These are phyloP conservation scores for Galendromus occidentalis DNA, from an alignment of 1,140 invertebrate genomes.

Conservation along the genomic window DNA sequence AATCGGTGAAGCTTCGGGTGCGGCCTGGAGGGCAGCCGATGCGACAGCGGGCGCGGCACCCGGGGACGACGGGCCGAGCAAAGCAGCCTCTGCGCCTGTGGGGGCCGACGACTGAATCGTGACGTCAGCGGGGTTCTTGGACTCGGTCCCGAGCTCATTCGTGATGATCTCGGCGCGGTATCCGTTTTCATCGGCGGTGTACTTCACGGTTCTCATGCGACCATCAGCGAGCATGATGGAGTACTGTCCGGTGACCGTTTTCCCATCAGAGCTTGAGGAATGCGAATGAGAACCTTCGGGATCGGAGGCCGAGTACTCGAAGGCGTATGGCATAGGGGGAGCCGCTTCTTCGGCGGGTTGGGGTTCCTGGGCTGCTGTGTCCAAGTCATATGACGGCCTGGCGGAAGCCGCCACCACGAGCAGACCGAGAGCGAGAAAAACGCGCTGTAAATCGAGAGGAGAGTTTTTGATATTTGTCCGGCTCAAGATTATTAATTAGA, in stretches of 20 bases:
- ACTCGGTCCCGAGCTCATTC: neutral
- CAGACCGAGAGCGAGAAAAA: too few species aligned
- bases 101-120: neutral
- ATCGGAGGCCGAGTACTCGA: neutral
- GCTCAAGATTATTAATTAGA: too few species aligned
- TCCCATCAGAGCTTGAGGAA: conserved; percentile 12
- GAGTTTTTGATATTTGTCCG: too few species aligned
- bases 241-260: conserved; percentile 15
- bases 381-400: neutral
- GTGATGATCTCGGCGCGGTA: conserved; percentile 15
- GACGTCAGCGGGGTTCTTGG: neutral
- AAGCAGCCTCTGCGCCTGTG: neutral
- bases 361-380: neutral
- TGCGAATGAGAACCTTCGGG: neutral
- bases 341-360: neutral
- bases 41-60: neutral
- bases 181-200: conserved; percentile 16
- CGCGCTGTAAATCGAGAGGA: too few species aligned
- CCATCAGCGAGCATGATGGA: conserved; percentile 17
- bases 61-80: neutral
- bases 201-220: conserved; percentile 17
- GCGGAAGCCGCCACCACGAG: too few species aligned
- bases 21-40: neutral
- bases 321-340: neutral
- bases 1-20: neutral